phyloP scores from a whole-genome alignment of 1,140 invertebrate genomes.

The Bombus turneri region DNA sequence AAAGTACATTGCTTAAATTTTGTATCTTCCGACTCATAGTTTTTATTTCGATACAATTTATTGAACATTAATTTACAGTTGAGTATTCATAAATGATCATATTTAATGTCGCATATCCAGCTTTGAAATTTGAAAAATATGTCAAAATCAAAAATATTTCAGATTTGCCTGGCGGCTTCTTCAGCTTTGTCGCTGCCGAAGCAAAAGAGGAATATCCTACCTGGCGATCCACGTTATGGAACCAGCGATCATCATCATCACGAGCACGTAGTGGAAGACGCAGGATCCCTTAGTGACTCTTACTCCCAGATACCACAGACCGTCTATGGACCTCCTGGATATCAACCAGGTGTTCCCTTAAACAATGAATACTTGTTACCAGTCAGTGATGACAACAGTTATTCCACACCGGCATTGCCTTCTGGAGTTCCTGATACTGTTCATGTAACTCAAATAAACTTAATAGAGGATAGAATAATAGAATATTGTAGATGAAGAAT shows the following conservation, averaged over 20 bases:
- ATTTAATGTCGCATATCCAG: background rate
- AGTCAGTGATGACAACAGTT: background rate
- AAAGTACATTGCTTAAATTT: too few relatives aligned
- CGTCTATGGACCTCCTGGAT: conserved; percentile 58
- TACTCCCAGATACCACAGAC: conserved; percentile 8
- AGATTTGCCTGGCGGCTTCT: conserved; percentile 70
- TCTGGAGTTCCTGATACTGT: conserved; percentile 8
- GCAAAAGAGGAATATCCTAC: conserved; percentile 72
- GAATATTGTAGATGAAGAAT: background rate
- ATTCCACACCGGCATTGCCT: background rate
- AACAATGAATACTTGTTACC: background rate
- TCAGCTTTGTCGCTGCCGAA: conserved; percentile 53
- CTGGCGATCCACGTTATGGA: conserved; percentile 76
- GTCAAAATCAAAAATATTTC: conserved; percentile 16
- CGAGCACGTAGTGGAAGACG: conserved; percentile 46
- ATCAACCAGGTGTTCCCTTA: conserved; percentile 44
- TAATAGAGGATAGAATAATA: background rate
- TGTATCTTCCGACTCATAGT: too few relatives aligned
- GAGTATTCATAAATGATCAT: background rate
- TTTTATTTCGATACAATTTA: background rate
- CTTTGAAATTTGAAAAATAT: background rate
- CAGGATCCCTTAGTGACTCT: conserved; percentile 14
- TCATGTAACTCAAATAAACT: conserved; percentile 35
- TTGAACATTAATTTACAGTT: background rate
- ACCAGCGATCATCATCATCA: conserved; percentile 62